A percentile compares a stretch with the other conserved stretches of the same genome.
These are phyloP conservation scores for Thereva unica DNA, from an alignment of 2,888 invertebrate genomes.

Conservation along the genomic window DNA sequence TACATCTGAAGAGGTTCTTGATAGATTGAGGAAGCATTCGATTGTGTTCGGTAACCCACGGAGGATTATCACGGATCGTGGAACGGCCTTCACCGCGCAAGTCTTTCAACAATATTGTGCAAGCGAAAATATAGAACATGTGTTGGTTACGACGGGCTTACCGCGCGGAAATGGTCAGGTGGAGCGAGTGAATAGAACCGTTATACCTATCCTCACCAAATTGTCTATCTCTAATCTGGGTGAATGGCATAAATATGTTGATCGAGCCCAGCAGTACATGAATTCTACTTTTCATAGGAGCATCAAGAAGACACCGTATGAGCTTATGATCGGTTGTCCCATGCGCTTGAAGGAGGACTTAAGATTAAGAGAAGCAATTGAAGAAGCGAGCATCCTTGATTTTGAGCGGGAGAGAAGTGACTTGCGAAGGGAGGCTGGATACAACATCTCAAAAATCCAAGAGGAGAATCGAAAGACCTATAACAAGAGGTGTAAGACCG, in stretches of 20 bases:
- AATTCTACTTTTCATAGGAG: background rate
- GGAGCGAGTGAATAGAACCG: constrained; percentile 48
- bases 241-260: background rate
- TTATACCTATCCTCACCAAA: constrained; percentile 48
- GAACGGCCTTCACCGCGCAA: constrained; percentile 42
- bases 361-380: background rate
- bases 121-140: constrained; percentile 48
- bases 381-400: background rate
- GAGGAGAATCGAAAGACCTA: background rate
- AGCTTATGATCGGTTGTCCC: background rate
- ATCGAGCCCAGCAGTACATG: background rate
- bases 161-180: constrained; percentile 39
- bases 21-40: background rate
- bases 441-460: constrained; percentile 4
- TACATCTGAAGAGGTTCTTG: background rate
- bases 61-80: background rate
- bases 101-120: constrained; percentile 50
- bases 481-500: background rate
- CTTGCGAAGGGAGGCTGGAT: constrained; percentile 39
- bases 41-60: background rate
- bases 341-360: constrained; percentile 24
- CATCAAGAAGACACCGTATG: background rate
- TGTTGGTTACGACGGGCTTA: constrained; percentile 46
- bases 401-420: background rate
- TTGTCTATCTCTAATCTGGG: constrained; percentile 47